Evolutionary conservation across 2,888 invertebrate genomes (phyloP), one percentile per base, ranked within the genome.

Genomic region (Drosophila antonietae): DNA sequence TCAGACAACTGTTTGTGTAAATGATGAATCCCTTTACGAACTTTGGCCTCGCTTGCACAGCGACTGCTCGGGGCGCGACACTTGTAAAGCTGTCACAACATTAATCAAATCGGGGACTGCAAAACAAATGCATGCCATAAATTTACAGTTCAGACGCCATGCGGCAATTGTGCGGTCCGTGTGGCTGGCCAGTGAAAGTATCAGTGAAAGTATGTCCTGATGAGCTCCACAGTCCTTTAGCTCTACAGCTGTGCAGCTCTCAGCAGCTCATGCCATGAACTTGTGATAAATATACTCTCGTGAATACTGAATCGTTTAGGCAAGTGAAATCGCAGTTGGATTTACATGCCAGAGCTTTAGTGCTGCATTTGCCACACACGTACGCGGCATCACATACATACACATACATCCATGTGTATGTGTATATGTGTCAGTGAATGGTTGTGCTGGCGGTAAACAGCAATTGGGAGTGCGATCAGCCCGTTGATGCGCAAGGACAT

Each of bases 61-160:
- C 51, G 74, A 64, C 70, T 58, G 77, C 68, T 71, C 47, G 74
- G 73, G 77, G 75, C 81, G 79, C 77, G 79, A 84, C 76, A 84
- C 78, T 83, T 85, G 81, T 77, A 83, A 83, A 83, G 80, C 77
- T 83, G 81, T 85, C 85, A 75, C 81, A 83, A 77, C 85, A 85
- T 83, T 85, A 85, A 85, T 85, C 85, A 85, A 81, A 81, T 81
- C 74, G 81, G 65, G 72, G 73, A 76, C 73, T 72, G 78, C 75
- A 75, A 78, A 78, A 78, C 76, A 82, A 82, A 82, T 82, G 80
- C 80, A 76, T 64, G 80, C 79, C 82, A 82, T 83, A 82, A 82
- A 82, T 82, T 80, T 68, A 69, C 75, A 68, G 73, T 66, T 73
- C 67, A 62, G 68, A 68, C 64, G 53, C 73, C 73, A 66, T 74